Evolutionary conservation across 2,113 vertebrate genomes (phyloP), one percentile per base, ranked within the genome.

Genomic region (Odocoileus hemionus): DNA sequence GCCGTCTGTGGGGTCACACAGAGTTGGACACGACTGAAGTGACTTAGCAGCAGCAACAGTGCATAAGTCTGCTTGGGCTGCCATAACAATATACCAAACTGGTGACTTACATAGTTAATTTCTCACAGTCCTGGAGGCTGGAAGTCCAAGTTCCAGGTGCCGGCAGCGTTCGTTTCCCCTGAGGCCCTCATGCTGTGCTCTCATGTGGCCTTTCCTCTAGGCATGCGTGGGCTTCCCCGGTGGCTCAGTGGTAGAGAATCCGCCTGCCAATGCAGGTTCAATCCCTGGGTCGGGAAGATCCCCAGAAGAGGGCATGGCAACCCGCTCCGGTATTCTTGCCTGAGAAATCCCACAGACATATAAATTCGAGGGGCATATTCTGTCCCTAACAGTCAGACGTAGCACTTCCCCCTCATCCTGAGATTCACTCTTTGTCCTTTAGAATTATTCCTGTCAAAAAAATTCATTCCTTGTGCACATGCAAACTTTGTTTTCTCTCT

Each of bases 191-290:
- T 0, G 2, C 15, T 36, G 6, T 16, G 43, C 47, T 4, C 30
- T 88, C 87, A 87, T 1, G 17, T 16, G 54, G 39, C 33, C 80
- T 89, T 52, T 64, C 60, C 67, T 92, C 79, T 76, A 6, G 5
- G 9, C 30, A 12, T 36, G 21, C 36, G 25, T 1, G 52, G 70
- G 23, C 12, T 76, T 74, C 39, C 70, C 36, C 0, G 0, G 23
- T 14, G 70, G 23, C 70, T 76, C 70, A 43, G 70, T 76, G 70
- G 23, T 26, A 76, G 23, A 76, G 12, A 76, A 26, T 43, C 36
- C 23, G 2, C 19, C 67, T 13, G 23, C 36, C 36, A 26, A 15
- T 0, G 39, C 39, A 43, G 3, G 70, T 26, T 76, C 70, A 16
- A 26, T 43, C 21, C 36, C 21, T 74, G 21, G 21, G 19, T 23